Conservation (phyloP, 2,113 vertebrate genomes). For the Chroicocephalus ridibundus region DNA sequence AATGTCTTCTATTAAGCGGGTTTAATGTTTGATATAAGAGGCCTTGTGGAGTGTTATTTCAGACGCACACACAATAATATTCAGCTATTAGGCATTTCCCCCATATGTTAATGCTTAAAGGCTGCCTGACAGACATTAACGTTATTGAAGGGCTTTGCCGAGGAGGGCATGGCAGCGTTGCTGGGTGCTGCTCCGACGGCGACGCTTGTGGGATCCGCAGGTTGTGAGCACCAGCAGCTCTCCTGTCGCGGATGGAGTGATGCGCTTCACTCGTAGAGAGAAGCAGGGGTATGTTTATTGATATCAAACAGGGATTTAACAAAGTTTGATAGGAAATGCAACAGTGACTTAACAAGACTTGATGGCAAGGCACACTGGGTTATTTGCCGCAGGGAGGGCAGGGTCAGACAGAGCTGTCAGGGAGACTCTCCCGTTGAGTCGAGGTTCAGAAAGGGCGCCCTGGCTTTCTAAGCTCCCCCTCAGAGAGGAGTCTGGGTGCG, state of each 20-base stretch:
- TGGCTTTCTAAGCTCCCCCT: not conserved
- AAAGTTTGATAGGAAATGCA: not conserved
- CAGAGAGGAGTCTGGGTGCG: not conserved
- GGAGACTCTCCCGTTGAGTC: not conserved
- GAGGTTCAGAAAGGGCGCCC: not conserved
- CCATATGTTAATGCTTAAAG: constrained; percentile 2
- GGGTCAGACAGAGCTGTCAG: not conserved
- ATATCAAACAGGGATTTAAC: not conserved
- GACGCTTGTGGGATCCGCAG: not conserved
- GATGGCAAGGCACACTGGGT: not conserved
- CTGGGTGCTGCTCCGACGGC: not conserved
- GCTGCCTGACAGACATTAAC: not conserved
- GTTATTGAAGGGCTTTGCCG: not conserved
- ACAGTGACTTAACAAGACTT: not conserved
- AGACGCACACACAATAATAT: not conserved
- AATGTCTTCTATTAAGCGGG: constrained; percentile 16
- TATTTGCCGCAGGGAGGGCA: not conserved
- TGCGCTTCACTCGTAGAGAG: not conserved
- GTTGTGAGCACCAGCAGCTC: not conserved
- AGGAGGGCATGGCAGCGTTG: not conserved
- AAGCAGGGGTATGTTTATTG: not conserved
- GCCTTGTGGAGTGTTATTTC: constrained; percentile 30
- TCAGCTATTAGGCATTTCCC: constrained; percentile 30
- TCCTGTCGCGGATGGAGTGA: not conserved
- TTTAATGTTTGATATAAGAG: not conserved